These are phyloP conservation scores for Copidosoma aretas DNA, from an alignment of 2,888 invertebrate species.

Conservation along the genomic window DNA sequence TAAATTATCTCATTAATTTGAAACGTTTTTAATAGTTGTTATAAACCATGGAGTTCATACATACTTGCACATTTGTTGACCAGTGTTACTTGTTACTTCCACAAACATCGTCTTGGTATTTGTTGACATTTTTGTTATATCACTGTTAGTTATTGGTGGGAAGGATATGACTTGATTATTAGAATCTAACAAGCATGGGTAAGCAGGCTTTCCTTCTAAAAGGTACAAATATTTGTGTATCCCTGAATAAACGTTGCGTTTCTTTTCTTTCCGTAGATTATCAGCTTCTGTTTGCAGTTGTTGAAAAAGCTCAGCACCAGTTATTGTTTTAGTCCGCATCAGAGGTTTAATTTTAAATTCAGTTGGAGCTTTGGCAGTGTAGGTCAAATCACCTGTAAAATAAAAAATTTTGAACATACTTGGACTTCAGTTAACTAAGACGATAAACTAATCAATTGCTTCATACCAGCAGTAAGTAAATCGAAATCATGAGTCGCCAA, in stretches of 20 bases:
- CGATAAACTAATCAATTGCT: conserved; percentile 14
- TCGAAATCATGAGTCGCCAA: conserved; percentile 84
- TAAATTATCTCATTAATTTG: background rate
- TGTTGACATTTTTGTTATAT: conserved; percentile 78
- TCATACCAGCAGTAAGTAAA: conserved; percentile 68
- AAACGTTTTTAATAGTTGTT: background rate
- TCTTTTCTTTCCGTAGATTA: conserved; percentile 80
- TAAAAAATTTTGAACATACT: conserved; percentile 41
- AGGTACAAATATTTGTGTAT: conserved; percentile 84
- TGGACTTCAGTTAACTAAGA: background rate
- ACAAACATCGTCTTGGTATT: conserved; percentile 73
- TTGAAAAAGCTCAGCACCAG: conserved; percentile 73
- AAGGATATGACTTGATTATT: conserved; percentile 77
- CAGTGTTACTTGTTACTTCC: conserved; percentile 78
- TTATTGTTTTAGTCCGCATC: conserved; percentile 67
- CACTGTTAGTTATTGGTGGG: conserved; percentile 86
- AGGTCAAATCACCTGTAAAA: conserved; percentile 67
- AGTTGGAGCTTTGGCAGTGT: conserved; percentile 73
- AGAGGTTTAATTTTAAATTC: conserved; percentile 74
- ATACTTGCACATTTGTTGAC: conserved; percentile 69
- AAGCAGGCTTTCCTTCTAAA: conserved; percentile 75
- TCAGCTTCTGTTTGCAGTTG: conserved; percentile 80
- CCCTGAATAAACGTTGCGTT: conserved; percentile 81
- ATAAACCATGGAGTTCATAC: conserved; percentile 21
- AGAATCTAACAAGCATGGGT: conserved; percentile 75